phyloP scores from a whole-genome alignment of 2,888 invertebrate species.

The Dorcus hopei region DNA sequence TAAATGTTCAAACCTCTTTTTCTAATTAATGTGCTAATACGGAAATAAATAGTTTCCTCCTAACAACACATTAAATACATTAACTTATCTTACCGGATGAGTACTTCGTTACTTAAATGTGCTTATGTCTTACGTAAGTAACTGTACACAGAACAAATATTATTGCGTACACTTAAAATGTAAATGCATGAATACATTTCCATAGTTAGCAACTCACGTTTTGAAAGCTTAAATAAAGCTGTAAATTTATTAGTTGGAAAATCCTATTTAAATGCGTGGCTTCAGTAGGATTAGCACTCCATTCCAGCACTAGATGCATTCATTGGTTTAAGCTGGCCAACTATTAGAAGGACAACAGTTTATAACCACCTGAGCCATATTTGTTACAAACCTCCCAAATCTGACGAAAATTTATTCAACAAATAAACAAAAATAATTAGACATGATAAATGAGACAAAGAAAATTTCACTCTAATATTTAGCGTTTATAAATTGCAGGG shows the following conservation, averaged over 20 bases:
- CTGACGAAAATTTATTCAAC: too few relatives aligned
- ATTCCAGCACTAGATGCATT: slow-evolving; percentile 34
- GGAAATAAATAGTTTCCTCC: not conserved
- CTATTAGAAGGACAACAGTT: too few relatives aligned
- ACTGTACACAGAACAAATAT: not conserved
- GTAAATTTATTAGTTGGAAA: slow-evolving; percentile 58
- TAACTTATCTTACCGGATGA: not conserved
- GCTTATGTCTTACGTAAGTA: too few relatives aligned
- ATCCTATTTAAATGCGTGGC: slow-evolving; percentile 54
- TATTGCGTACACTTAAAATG: slow-evolving; percentile 8
- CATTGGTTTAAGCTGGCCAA: not conserved
- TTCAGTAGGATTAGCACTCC: slow-evolving; percentile 57
- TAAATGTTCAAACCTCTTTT: too few relatives aligned
- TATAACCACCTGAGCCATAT: too few relatives aligned
- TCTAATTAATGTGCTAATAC: too few relatives aligned
- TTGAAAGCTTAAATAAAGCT: slow-evolving; percentile 59
- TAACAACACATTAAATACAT: not conserved
- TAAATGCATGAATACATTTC: slow-evolving; percentile 32
- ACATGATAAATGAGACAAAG: too few relatives aligned
- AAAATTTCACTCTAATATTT: too few relatives aligned
- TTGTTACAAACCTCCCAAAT: too few relatives aligned
- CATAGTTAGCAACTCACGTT: slow-evolving; percentile 42
- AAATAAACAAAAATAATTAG: too few relatives aligned
- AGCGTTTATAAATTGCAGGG: too few relatives aligned
- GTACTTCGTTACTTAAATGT: too few relatives aligned